Evolutionary conservation across 2,797 vertebrate genomes (phyloP).

Genomic region (Myotis findleyi): DNA sequence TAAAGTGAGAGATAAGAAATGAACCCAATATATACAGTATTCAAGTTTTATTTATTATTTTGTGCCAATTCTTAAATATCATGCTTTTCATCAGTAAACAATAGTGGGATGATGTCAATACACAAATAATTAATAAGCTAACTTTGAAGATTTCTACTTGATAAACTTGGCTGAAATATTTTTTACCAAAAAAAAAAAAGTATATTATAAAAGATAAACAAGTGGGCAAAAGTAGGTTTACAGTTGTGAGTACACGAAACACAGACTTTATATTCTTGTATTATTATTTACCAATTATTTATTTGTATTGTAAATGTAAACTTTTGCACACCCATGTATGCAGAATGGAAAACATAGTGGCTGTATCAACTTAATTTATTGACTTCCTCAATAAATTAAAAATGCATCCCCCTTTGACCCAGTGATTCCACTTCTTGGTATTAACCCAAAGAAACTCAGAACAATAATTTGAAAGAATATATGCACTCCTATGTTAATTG

Average conservation of each 20-base stretch:
- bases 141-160: background rate
- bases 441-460: background rate
- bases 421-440: background rate
- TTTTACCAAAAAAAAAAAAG: background rate
- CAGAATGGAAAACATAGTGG: background rate
- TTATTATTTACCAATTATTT: background rate
- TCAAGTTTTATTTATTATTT: background rate
- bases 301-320: background rate
- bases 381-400: background rate
- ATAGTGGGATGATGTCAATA: background rate
- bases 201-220: background rate
- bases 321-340: background rate
- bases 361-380: background rate
- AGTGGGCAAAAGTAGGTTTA: background rate
- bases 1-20: background rate
- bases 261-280: background rate
- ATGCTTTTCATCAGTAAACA: background rate
- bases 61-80: background rate
- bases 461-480: background rate
- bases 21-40: background rate
- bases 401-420: background rate
- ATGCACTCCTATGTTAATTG: background rate
- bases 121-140: background rate
- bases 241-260: background rate
- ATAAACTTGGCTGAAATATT: background rate